These are phyloP conservation scores for Hoplias malabaricus DNA, from an alignment of 2,113 vertebrate genomes.

Conservation along the genomic window DNA sequence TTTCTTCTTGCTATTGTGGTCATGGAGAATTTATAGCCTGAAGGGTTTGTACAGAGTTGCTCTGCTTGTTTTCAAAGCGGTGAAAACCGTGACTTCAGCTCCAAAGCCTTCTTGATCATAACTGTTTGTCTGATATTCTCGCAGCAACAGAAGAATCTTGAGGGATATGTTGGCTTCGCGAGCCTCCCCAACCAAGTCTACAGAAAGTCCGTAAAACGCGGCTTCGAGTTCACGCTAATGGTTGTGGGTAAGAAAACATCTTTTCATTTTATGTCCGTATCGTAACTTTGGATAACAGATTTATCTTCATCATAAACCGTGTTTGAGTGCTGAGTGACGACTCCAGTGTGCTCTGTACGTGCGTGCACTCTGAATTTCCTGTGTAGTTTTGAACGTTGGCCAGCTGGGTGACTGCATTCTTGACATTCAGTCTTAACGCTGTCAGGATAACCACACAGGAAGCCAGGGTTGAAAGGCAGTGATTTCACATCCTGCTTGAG, in stretches of 20 bases:
- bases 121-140: conserved; percentile 39
- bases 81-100: not conserved
- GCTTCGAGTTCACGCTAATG: conserved; percentile 99
- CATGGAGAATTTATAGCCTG: not conserved
- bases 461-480: conserved; percentile 42
- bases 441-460: conserved; percentile 53
- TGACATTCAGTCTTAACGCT: conserved; percentile 37
- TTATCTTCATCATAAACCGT: not conserved
- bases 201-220: conserved; percentile 97
- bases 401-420: conserved; percentile 42
- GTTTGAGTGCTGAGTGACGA: not conserved
- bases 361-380: conserved; percentile 29
- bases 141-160: conserved; percentile 98
- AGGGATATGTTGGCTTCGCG: conserved; percentile 99
- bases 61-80: not conserved
- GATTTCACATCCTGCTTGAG: conserved; percentile 52
- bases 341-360: not conserved
- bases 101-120: not conserved
- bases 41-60: not conserved
- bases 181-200: conserved; percentile 99
- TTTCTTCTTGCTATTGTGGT: not conserved
- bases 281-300: not conserved
- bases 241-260: conserved; percentile 88
- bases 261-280: not conserved
- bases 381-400: conserved; percentile 35